Percentiles rank a stretch among this genome's conserved stretches.
phyloP scores from a whole-genome alignment of 2,888 invertebrate genomes.

The Blera fallax region DNA sequence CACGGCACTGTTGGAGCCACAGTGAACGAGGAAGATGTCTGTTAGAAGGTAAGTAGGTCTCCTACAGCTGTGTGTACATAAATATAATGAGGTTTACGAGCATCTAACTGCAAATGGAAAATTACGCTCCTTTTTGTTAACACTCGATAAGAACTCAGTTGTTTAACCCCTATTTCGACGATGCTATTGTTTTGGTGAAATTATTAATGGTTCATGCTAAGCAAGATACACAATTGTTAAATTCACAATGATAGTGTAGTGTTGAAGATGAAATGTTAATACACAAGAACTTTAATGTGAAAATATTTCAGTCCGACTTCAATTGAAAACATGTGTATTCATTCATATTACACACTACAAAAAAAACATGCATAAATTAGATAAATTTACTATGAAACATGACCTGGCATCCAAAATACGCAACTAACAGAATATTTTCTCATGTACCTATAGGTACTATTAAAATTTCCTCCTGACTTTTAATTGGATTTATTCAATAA shows the following conservation, averaged over 20 bases:
- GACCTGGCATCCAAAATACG: neutral
- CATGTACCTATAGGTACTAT: neutral
- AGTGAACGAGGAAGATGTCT: neutral
- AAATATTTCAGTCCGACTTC: neutral
- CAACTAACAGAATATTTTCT: neutral
- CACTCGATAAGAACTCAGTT: neutral
- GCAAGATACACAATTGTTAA: neutral
- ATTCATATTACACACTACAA: neutral
- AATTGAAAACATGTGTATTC: neutral
- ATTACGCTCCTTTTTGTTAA: neutral
- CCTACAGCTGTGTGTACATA: neutral
- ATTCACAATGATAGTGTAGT: neutral
- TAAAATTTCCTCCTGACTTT: neutral
- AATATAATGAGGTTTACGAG: neutral
- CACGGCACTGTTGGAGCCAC: neutral
- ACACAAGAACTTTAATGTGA: too few species aligned
- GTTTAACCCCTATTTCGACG: neutral
- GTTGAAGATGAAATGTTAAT: too few species aligned
- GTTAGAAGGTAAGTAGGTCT: neutral
- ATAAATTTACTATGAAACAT: neutral
- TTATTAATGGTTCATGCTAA: neutral
- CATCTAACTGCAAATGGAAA: neutral
- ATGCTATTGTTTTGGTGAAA: neutral
- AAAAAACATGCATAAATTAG: neutral
- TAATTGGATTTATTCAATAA: slow-evolving; percentile 6